Conservation (phyloP, 2,797 vertebrate species). For the Enteromius paludinosus region DNA sequence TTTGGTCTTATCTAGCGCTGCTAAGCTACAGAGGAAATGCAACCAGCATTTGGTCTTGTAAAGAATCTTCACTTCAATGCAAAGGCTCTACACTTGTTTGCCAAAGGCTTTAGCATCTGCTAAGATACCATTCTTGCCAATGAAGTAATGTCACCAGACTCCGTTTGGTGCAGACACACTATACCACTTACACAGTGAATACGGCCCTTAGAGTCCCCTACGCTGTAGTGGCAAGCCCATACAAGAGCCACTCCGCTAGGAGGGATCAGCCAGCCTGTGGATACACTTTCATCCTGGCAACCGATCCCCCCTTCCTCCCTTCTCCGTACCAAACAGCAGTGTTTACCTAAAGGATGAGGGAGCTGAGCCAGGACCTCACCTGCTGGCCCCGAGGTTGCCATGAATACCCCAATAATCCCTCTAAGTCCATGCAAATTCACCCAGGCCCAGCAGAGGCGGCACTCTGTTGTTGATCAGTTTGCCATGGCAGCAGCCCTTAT, state of each 20-base stretch:
- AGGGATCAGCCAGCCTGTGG: conserved; percentile 78
- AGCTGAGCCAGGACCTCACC: conserved; percentile 86
- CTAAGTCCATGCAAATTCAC: conserved; percentile 81
- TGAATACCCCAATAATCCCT: conserved; percentile 95
- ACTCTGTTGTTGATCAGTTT: conserved; percentile 69
- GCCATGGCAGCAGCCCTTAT: conserved; percentile 76
- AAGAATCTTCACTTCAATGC: conserved; percentile 54
- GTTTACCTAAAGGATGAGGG: conserved; percentile 96
- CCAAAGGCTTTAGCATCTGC: conserved; percentile 79
- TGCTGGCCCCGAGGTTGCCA: conserved; percentile 88
- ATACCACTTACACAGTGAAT: conserved; percentile 89
- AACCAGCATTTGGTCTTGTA: conserved; percentile 46
- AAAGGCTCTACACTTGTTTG: conserved; percentile 72
- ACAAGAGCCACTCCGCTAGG: conserved; percentile 64
- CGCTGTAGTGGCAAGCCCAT: conserved; percentile 74
- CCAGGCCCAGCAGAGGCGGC: conserved; percentile 72
- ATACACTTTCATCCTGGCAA: conserved; percentile 89
- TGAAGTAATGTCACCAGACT: conserved; percentile 95
- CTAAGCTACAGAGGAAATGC: conserved; percentile 39
- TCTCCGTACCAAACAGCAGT: conserved; percentile 65
- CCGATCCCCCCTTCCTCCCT: conserved; percentile 71
- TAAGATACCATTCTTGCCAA: conserved; percentile 89
- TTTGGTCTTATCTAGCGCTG: conserved; percentile 34
- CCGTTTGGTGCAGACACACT: conserved; percentile 82
- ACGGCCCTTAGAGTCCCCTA: conserved; percentile 76